Evolutionary conservation across 2,797 vertebrate species (phyloP).

Genomic region (Acipenser oxyrinchus): DNA sequence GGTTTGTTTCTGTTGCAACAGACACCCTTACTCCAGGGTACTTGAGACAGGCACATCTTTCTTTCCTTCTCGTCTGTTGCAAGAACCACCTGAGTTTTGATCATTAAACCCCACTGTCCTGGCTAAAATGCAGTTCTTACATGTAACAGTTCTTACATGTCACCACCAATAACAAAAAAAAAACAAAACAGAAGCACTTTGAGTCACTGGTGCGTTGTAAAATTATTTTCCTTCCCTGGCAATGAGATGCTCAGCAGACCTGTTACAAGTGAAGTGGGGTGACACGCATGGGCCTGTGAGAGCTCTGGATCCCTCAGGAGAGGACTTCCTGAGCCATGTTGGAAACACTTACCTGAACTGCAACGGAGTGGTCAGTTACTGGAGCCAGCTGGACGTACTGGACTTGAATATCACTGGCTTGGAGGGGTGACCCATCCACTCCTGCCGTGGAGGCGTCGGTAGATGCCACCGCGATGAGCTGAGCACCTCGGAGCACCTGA

Average conservation of each 20-base stretch:
- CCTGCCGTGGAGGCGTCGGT: slow-evolving; percentile 71
- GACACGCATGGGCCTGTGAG: not conserved
- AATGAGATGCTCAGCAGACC: not conserved
- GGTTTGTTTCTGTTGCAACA: too few species aligned
- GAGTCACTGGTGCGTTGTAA: not conserved
- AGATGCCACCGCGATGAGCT: slow-evolving; percentile 90
- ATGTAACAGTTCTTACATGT: too few species aligned
- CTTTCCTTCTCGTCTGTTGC: too few species aligned
- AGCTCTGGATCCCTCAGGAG: not conserved
- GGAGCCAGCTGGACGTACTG: slow-evolving; percentile 94
- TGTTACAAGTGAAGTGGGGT: not conserved
- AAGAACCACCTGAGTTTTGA: too few species aligned
- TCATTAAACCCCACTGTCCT: too few species aligned
- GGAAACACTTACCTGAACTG: slow-evolving; percentile 65
- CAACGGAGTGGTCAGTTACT: slow-evolving; percentile 72
- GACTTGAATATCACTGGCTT: slow-evolving; percentile 91
- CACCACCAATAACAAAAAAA: too few species aligned
- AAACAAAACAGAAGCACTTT: too few species aligned
- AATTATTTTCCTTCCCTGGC: slow-evolving; percentile 11
- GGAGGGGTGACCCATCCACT: slow-evolving; percentile 81
- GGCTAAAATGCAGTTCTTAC: too few species aligned
- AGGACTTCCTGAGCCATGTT: too few species aligned
- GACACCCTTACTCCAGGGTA: too few species aligned
- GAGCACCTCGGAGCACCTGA: slow-evolving; percentile 88
- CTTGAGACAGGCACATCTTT: too few species aligned